These are phyloP conservation scores for Macrotus californicus DNA, from an alignment of 2,113 vertebrate species.

Conservation along the genomic window DNA sequence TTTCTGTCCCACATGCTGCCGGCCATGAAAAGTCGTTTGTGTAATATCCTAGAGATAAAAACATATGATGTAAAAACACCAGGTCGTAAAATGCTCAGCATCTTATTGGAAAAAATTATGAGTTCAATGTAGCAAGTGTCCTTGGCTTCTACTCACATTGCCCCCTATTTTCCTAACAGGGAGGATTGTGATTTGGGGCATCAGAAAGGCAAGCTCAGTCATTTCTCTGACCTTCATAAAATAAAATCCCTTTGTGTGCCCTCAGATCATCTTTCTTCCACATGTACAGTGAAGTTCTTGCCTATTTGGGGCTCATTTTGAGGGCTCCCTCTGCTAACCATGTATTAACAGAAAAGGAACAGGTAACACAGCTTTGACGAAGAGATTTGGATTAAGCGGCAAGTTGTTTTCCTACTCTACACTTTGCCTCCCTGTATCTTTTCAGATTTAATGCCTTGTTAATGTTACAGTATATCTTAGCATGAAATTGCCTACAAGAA, in stretches of 20 bases:
- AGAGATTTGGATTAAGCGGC: background rate
- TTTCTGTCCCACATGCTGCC: background rate
- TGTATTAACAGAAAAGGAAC: background rate
- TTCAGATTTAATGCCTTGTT: background rate
- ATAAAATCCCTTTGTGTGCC: background rate
- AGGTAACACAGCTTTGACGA: background rate
- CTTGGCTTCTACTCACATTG: background rate
- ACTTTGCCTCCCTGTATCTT: slow-evolving; percentile 3
- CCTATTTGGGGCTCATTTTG: background rate
- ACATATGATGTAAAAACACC: background rate
- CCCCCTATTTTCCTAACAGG: background rate
- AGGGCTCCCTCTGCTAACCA: background rate
- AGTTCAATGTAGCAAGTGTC: background rate
- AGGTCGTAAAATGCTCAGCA: background rate
- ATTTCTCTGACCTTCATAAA: background rate
- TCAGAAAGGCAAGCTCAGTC: background rate
- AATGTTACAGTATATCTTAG: slow-evolving; percentile 33
- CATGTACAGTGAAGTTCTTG: background rate
- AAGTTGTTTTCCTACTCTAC: background rate
- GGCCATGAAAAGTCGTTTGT: background rate
- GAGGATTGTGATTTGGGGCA: background rate
- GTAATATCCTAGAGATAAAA: background rate
- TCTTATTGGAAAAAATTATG: background rate
- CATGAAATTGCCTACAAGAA: slow-evolving; percentile 41
- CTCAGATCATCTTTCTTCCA: background rate